Base-by-base conservation (phyloP, 2,797 vertebrate genomes). In the Sebastes paucispinis region DNA sequence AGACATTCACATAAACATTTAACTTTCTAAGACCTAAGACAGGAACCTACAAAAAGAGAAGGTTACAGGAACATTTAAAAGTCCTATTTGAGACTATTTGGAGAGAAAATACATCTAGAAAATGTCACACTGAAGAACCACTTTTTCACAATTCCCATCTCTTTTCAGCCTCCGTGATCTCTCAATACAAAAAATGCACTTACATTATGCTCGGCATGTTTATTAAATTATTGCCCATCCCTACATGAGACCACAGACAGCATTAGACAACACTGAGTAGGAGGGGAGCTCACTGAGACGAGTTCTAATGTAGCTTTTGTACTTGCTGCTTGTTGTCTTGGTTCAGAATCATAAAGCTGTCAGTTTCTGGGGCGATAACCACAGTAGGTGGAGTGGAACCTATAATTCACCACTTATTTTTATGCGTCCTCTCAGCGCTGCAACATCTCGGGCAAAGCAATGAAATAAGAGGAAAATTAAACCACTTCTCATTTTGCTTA, bases 401-500 rank as follows among this genome's bases (percentile, higher is more conserved):
- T 34, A 22, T 78, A 55, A 87, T 73, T 87, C 63, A 69, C 54
- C 34, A 25, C 31, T 59, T 65, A 75, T 73, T 20, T 65, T 58
- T 25, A 71, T 79, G 64, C 47, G 43, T 83, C 87, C 78, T 58
- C 39, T 73, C 70, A 63, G 27, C 32, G 10, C 20, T 4, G 29
- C 8, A 83, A 67, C 47, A 39, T 85, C 76, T 9, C 11, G 2
- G 43, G 43, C 29, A 80, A 86, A 65, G 34, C 69, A 63, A 54
- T 78, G 67, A 76, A 83, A 84, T 72, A 69, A 85, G 29, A 55
- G 27, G 43, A 36, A 74, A 87, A 87, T 80, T 62, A 85, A 84
- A 84, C 73, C 32, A 36, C 79, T 77, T 79, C 69, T 88, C 69
- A 74, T 84, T 84, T 80, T 64, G 69, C 79, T 70, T n/a, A 36